phyloP scores from a whole-genome alignment of 2,888 invertebrate species.

The Neoascia interrupta region DNA sequence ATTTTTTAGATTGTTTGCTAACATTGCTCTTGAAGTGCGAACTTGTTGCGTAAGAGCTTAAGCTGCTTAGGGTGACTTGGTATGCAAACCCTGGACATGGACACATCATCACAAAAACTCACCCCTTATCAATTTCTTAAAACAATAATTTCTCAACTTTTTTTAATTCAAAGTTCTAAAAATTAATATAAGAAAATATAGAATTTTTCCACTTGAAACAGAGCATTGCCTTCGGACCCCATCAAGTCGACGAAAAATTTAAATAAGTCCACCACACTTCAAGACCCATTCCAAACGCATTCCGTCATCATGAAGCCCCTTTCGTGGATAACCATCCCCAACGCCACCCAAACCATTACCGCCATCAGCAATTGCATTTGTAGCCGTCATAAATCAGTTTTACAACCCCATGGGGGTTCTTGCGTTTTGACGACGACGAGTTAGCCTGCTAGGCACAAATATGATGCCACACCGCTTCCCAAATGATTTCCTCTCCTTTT shows the following conservation, averaged over 20 bases:
- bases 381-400: slow-evolving; percentile 60
- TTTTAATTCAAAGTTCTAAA: no score
- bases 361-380: slow-evolving; percentile 62
- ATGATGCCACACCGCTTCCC: slow-evolving; percentile 29
- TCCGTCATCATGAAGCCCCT: slow-evolving; percentile 39
- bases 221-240: no score
- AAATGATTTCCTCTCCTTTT: slow-evolving; percentile 58
- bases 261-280: not conserved
- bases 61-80: no score
- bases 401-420: slow-evolving; percentile 51
- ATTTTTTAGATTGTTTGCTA: no score
- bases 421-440: slow-evolving; percentile 22
- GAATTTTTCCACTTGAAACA: not conserved
- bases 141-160: no score
- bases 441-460: slow-evolving; percentile 13
- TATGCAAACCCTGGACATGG: no score
- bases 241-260: slow-evolving; percentile 1
- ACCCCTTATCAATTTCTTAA: no score
- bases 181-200: not conserved
- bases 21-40: no score
- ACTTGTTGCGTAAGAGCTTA: no score
- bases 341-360: not conserved
- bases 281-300: slow-evolving; percentile 1
- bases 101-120: no score
- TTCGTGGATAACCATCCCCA: slow-evolving; percentile 1